Evolutionary conservation across 1,140 invertebrate species (phyloP).

Genomic region (Danaus melanippus): DNA sequence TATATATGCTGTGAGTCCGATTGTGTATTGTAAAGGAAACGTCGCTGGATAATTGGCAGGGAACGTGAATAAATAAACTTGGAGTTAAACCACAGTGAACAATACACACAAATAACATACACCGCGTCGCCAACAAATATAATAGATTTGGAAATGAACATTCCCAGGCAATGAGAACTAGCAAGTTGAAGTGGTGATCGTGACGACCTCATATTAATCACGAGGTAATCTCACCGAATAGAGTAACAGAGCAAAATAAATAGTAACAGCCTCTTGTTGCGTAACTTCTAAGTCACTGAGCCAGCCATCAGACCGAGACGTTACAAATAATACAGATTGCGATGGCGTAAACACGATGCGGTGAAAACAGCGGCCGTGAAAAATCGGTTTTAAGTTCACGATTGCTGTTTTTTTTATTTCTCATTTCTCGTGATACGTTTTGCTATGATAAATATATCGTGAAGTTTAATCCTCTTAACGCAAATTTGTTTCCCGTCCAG

Average conservation of each 20-base stretch:
- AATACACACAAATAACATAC: no score
- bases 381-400: slow-evolving; percentile 36
- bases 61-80: no score
- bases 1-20: no score
- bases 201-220: slow-evolving; percentile 46
- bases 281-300: slow-evolving; percentile 53
- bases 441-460: no score
- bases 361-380: slow-evolving; percentile 50
- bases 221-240: slow-evolving; percentile 43
- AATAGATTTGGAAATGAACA: slow-evolving; percentile 9
- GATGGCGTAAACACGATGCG: slow-evolving; percentile 34
- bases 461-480: no score
- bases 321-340: slow-evolving; percentile 41
- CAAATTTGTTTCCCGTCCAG: slow-evolving; percentile 7
- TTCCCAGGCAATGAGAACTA: slow-evolving; percentile 4
- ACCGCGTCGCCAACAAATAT: no score
- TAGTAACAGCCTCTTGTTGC: slow-evolving; percentile 45
- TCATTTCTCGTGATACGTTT: no score
- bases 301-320: slow-evolving; percentile 44
- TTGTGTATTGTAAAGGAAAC: no score
- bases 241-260: slow-evolving; percentile 48
- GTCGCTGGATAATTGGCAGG: no score
- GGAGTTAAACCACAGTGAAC: no score
- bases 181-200: slow-evolving; percentile 11
- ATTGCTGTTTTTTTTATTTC: slow-evolving; percentile 10